These are phyloP conservation scores for Harpegnathos saltator DNA, from an alignment of 1,140 invertebrate genomes.

Conservation along the genomic window DNA sequence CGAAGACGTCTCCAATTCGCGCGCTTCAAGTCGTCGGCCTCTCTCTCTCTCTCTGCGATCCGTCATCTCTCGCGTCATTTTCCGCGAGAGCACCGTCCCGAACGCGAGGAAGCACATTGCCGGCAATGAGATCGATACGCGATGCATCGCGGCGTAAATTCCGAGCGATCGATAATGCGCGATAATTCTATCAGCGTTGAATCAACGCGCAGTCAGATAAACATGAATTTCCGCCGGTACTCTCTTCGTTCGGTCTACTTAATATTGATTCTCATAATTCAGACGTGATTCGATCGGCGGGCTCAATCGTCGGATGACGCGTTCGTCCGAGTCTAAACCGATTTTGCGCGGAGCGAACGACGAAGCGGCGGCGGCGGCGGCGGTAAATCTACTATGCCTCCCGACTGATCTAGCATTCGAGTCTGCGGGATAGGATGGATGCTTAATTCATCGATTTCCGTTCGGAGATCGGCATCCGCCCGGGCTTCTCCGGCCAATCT, in stretches of 20 bases:
- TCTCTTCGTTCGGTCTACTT: slow-evolving; percentile 2
- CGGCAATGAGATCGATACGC: background rate
- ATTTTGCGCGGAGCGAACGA: slow-evolving; percentile 58
- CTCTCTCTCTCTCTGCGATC: too few relatives aligned
- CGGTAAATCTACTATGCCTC: slow-evolving; percentile 59
- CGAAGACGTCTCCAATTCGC: slow-evolving; percentile 58
- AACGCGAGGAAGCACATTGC: background rate
- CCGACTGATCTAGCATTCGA: slow-evolving; percentile 61
- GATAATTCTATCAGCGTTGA: background rate
- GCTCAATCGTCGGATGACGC: slow-evolving; percentile 31
- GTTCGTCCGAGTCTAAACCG: slow-evolving; percentile 40
- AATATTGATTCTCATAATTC: slow-evolving; percentile 27
- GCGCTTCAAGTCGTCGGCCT: slow-evolving; percentile 29
- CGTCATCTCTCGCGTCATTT: background rate
- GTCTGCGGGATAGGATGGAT: slow-evolving; percentile 67
- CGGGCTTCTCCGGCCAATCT: slow-evolving; percentile 66
- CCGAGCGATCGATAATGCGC: background rate
- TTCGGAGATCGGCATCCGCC: slow-evolving; percentile 51
- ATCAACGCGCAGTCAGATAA: background rate
- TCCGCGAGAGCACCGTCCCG: too few relatives aligned
- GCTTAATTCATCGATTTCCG: slow-evolving; percentile 76
- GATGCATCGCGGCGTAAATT: background rate
- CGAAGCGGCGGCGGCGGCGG: slow-evolving; percentile 58
- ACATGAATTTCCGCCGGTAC: too few relatives aligned
- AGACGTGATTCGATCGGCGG: slow-evolving; percentile 33